A percentile compares a stretch with the other conserved stretches of the same genome.
Conservation (phyloP, 1,140 invertebrate genomes). For the Aethina tumida region DNA sequence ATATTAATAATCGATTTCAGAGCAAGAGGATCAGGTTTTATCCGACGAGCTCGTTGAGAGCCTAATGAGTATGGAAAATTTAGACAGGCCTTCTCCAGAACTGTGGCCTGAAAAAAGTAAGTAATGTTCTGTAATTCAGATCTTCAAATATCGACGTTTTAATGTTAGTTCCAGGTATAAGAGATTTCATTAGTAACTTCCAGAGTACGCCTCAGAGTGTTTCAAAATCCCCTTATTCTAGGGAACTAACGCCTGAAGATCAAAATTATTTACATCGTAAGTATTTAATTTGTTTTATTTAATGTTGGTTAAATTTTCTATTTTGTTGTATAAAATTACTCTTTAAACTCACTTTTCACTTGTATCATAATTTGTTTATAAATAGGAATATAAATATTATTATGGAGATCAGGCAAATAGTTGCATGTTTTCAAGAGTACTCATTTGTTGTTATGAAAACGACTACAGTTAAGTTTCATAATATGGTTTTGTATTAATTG, state of each 20-base stretch:
- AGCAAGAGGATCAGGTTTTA: constrained; percentile 33
- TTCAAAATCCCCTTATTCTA: constrained; percentile 45
- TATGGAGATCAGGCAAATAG: too few species aligned
- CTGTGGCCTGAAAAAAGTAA: constrained; percentile 91
- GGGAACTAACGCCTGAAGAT: constrained; percentile 52
- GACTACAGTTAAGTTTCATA: too few species aligned
- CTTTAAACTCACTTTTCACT: too few species aligned
- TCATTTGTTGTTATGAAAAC: too few species aligned
- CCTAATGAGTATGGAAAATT: constrained; percentile 74
- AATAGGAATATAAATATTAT: too few species aligned
- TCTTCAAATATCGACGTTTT: constrained; percentile 13
- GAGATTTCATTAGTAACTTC: constrained; percentile 53
- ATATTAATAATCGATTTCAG: constrained; percentile 2
- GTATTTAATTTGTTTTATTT: too few species aligned
- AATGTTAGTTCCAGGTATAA: constrained; percentile 60
- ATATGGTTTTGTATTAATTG: too few species aligned
- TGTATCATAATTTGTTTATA: too few species aligned
- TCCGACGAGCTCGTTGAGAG: constrained; percentile 55
- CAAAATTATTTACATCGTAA: constrained; percentile 63
- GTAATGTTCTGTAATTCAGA: constrained; percentile 25
- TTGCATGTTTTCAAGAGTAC: too few species aligned
- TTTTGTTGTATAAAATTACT: too few species aligned
- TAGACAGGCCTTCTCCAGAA: constrained; percentile 83
- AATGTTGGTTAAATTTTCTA: too few species aligned
- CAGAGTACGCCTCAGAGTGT: constrained; percentile 37